Evolutionary conservation across 2,797 vertebrate genomes (phyloP).

Genomic region (Megalops cyprinoides): DNA sequence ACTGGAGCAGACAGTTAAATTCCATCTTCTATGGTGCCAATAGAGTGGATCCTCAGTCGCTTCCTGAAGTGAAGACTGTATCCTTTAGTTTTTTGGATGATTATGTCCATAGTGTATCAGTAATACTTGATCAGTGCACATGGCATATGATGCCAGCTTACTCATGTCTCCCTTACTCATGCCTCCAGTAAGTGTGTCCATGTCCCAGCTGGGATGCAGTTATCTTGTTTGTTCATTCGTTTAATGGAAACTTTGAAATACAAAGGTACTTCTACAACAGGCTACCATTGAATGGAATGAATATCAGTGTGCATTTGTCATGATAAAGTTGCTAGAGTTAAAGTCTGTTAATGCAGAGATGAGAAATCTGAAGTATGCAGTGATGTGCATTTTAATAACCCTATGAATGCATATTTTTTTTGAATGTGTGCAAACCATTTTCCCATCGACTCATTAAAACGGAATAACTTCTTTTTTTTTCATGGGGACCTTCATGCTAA

Average conservation of each 20-base stretch:
- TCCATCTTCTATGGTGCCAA: background rate
- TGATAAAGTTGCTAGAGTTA: background rate
- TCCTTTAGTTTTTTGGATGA: too few species aligned
- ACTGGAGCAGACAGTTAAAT: background rate
- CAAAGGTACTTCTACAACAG: background rate
- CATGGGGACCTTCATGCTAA: constrained; percentile 30
- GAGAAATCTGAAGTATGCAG: background rate
- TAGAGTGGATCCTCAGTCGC: too few species aligned
- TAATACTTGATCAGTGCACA: too few species aligned
- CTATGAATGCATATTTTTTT: background rate
- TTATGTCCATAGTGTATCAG: too few species aligned
- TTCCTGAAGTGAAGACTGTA: too few species aligned
- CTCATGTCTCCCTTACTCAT: too few species aligned
- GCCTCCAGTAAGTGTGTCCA: background rate
- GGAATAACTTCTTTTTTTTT: constrained; percentile 30
- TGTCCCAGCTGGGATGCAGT: too few species aligned
- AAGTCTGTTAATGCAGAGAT: too few species aligned
- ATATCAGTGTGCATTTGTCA: background rate
- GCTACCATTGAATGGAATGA: background rate
- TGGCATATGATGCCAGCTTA: too few species aligned
- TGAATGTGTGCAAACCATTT: constrained; percentile 20
- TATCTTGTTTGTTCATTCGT: background rate
- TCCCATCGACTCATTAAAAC: constrained; percentile 36
- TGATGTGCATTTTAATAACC: constrained; percentile 19
- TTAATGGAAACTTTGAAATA: background rate